These are phyloP conservation scores for Excalfactoria chinensis DNA, from an alignment of 2,113 vertebrate genomes.

Conservation along the genomic window DNA sequence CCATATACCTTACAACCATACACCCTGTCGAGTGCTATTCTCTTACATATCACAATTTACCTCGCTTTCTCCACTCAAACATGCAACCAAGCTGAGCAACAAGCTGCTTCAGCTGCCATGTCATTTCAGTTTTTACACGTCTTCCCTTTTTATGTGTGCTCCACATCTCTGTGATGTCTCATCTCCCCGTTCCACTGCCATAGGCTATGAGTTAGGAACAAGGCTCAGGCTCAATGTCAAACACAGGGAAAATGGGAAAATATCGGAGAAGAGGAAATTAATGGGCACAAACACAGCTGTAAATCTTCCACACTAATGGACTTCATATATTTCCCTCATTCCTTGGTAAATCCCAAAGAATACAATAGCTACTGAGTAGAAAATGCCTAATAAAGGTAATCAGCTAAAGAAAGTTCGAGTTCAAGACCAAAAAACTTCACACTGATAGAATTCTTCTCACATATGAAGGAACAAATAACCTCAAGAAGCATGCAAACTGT, in stretches of 20 bases:
- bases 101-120: constrained; percentile 78
- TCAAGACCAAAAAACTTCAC: not conserved
- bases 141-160: constrained; percentile 70
- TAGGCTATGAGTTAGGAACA: constrained; percentile 75
- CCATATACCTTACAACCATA: constrained; percentile 69
- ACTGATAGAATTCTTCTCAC: not conserved
- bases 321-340: constrained; percentile 13
- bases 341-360: not conserved
- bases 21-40: constrained; percentile 79
- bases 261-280: constrained; percentile 61
- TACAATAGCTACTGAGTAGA: not conserved
- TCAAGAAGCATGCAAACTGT: rapidly evolving
- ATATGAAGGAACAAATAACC: not conserved
- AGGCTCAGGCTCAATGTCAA: constrained; percentile 71
- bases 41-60: constrained; percentile 77
- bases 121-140: constrained; percentile 80
- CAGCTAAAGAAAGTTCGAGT: not conserved
- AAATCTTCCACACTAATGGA: constrained; percentile 40
- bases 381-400: not conserved
- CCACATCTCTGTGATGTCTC: constrained; percentile 66
- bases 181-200: constrained; percentile 71
- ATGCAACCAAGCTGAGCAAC: constrained; percentile 75
- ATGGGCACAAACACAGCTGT: constrained; percentile 49
- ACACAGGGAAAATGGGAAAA: constrained; percentile 65
- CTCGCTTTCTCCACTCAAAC: constrained; percentile 73